These are phyloP conservation scores for Porites rus DNA, from an alignment of 92 coral and sea anemone species.

Conservation along the genomic window DNA sequence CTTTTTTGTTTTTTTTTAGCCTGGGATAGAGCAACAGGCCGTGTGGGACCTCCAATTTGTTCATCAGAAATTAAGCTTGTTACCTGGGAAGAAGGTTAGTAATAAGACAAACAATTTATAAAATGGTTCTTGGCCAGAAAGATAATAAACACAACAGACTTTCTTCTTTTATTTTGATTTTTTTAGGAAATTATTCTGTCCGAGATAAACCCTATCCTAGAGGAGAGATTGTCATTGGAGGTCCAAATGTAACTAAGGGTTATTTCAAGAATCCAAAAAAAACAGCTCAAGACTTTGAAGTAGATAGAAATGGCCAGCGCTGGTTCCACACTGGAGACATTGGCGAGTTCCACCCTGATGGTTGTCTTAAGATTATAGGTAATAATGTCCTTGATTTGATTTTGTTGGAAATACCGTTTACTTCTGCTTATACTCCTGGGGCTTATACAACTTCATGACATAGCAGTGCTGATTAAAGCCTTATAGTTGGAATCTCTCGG, in stretches of 20 bases:
- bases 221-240: conserved; percentile 96
- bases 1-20: conserved; percentile 21
- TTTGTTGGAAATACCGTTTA: too few species aligned
- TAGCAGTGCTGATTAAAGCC: too few species aligned
- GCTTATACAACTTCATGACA: too few species aligned
- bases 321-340: conserved; percentile 99
- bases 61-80: conserved; percentile 89
- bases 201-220: conserved; percentile 94
- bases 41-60: conserved; percentile 96
- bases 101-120: too few species aligned
- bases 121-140: too few species aligned
- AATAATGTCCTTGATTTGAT: neutral
- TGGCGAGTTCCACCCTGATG: conserved; percentile 95
- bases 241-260: conserved; percentile 82
- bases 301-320: conserved; percentile 94
- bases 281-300: conserved; percentile 88
- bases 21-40: conserved; percentile 95
- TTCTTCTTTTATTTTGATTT: neutral
- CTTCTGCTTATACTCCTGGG: too few species aligned
- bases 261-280: conserved; percentile 93
- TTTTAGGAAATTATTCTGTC: conserved; percentile 87
- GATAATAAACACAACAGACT: neutral
- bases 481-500: too few species aligned
- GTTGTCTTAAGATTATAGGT: conserved; percentile 95
- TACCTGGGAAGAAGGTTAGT: conserved; percentile 98